These are phyloP conservation scores for Olivierus martensii DNA, from an alignment of 1,140 invertebrate species.

Conservation along the genomic window DNA sequence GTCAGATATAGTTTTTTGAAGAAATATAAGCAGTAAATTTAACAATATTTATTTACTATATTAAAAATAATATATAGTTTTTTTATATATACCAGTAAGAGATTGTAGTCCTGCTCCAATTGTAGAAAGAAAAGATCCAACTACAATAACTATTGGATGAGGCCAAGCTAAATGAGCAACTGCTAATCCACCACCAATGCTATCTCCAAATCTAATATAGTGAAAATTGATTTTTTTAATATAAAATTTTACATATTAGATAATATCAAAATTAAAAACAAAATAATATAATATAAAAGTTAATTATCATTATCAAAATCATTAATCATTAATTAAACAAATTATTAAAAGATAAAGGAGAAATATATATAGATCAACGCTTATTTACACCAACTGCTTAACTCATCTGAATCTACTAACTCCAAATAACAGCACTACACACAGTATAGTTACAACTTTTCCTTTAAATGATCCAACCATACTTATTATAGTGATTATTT, in stretches of 20 bases:
- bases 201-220: slow-evolving; percentile 58
- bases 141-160: slow-evolving; percentile 91
- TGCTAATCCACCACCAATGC: slow-evolving; percentile 79
- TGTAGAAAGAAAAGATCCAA: slow-evolving; percentile 96
- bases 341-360: not conserved
- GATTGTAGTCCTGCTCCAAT: slow-evolving; percentile 97
- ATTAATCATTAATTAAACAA: not conserved
- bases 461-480: not conserved
- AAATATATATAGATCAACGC: too few species aligned
- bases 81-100: slow-evolving; percentile 44
- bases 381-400: too few species aligned
- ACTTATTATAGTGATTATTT: too few species aligned
- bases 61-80: too few species aligned
- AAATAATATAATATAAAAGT: not conserved
- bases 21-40: too few species aligned
- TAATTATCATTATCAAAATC: not conserved
- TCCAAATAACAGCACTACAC: too few species aligned
- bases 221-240: not conserved
- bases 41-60: too few species aligned
- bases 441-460: too few species aligned
- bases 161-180: slow-evolving; percentile 85
- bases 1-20: too few species aligned
- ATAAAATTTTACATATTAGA: not conserved
- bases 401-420: too few species aligned
- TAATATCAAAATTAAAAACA: not conserved